Conservation (phyloP, 92 coral and sea anemone genomes). For the Palythoa heliodiscus region DNA sequence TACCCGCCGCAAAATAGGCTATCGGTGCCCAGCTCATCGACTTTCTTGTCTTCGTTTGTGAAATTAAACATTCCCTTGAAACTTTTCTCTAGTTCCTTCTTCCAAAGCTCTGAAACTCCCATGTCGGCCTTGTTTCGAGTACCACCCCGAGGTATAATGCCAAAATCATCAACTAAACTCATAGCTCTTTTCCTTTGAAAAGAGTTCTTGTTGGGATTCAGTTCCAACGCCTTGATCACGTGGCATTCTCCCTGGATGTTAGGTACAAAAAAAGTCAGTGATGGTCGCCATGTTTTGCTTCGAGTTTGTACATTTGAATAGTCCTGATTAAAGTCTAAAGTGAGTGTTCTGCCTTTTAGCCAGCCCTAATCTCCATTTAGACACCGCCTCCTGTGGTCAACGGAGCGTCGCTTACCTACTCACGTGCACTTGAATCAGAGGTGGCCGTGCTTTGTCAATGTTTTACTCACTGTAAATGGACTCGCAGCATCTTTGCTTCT, state of each 20-base stretch:
- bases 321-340: too few species aligned
- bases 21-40: constrained; percentile 49
- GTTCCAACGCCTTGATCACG: constrained; percentile 83
- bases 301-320: too few species aligned
- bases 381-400: too few species aligned
- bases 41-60: constrained; percentile 61
- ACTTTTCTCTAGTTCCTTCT: constrained; percentile 73
- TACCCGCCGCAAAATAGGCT: constrained; percentile 6
- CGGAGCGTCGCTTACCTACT: too few species aligned
- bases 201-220: constrained; percentile 47
- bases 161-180: constrained; percentile 54
- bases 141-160: constrained; percentile 50
- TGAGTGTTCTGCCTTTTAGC: too few species aligned
- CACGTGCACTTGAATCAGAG: too few species aligned
- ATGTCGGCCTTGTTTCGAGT: constrained; percentile 44
- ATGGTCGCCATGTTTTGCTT: too few species aligned
- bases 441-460: too few species aligned
- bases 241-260: constrained; percentile 81
- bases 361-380: too few species aligned
- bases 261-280: background rate
- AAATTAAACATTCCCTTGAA: constrained; percentile 69
- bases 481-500: too few species aligned
- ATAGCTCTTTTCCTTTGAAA: constrained; percentile 45
- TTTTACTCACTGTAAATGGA: too few species aligned
- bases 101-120: constrained; percentile 62